A percentile compares a stretch with the other conserved stretches of the same genome.
Conservation (phyloP, 2,113 vertebrate species). For the Onychostoma macrolepis region DNA sequence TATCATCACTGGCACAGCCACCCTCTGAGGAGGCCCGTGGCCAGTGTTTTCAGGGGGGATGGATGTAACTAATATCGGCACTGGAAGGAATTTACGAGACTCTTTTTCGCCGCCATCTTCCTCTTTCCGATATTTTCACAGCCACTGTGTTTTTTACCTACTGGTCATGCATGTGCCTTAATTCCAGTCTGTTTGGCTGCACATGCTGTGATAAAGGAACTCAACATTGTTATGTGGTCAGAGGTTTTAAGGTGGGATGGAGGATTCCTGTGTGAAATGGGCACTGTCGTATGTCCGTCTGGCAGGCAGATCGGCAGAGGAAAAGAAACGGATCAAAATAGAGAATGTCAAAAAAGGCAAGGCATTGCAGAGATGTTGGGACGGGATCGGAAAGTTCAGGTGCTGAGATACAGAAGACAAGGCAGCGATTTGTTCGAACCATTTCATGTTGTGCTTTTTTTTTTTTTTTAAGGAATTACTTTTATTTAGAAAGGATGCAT, state of each 20-base stretch:
- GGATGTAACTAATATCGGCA: background rate
- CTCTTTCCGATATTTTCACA: background rate
- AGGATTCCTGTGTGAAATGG: slow-evolving; percentile 17
- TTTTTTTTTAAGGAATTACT: background rate
- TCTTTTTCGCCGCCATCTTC: background rate
- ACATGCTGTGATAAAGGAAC: slow-evolving; percentile 15
- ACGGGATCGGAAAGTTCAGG: background rate
- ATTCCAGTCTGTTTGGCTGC: slow-evolving; percentile 9
- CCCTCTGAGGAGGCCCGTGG: background rate
- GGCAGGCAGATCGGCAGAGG: background rate
- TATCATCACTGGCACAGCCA: slow-evolving; percentile 40
- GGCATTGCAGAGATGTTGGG: background rate
- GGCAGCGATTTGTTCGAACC: background rate
- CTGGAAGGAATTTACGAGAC: background rate
- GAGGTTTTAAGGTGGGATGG: background rate
- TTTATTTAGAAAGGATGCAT: background rate
- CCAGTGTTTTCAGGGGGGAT: background rate
- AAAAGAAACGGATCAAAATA: background rate
- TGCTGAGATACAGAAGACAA: background rate
- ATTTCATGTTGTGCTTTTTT: background rate
- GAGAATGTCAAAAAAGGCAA: background rate
- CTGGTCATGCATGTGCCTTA: background rate
- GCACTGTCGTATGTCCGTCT: background rate
- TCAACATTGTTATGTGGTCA: background rate
- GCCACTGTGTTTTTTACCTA: background rate